Base-by-base conservation (phyloP, 2,888 invertebrate genomes). In the Cistogaster globosa region DNA sequence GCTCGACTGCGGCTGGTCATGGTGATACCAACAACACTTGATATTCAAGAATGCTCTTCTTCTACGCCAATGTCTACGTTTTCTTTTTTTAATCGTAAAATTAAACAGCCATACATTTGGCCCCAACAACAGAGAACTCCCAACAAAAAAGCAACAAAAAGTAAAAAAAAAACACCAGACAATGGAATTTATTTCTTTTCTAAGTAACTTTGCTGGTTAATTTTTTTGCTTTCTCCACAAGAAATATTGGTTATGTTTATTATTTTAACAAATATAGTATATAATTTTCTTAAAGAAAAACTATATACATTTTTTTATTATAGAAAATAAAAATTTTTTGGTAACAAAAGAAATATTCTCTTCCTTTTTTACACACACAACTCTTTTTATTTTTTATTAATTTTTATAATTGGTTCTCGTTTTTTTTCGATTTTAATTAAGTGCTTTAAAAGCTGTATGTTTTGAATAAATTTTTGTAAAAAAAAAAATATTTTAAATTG, bases 1-100 rank as follows among this genome's bases (percentile, higher is more conserved):
- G 92, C 92, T 83, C 93, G 90, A 90, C 91, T 92, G 57, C 92
- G 91, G 88, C 90, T 92, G 88, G 91, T 90, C 91, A 92, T 91
- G 72, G 75, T 78, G 75, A 76, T 69, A 75, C 57, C 67, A 80
- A 77, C 74, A 83, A 68, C 68, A 75, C 63, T 71, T 58, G 62
- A 2, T 72, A 14, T 71, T 76, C 11, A 65, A 83, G 42, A 83
- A 58, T 58, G 63, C 63, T 69, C 62, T 62, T 69, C 62, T 62
- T 69, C 68, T 69, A 69, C 58, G 36, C 62, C 63, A 79, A 42
- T 42, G 83, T 75, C 83, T 79, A 65, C 71, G 60, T 84, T 53
- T 42, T 42, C 12, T 12, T 42, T 42, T 67, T 45, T n/a, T 45
- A 68, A 68, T 77, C 71, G 76, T 72, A 65, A 65, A 76, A 77